These are phyloP conservation scores for Petrocephalus sullivani DNA, from an alignment of 2,797 vertebrate species.

Conservation along the genomic window DNA sequence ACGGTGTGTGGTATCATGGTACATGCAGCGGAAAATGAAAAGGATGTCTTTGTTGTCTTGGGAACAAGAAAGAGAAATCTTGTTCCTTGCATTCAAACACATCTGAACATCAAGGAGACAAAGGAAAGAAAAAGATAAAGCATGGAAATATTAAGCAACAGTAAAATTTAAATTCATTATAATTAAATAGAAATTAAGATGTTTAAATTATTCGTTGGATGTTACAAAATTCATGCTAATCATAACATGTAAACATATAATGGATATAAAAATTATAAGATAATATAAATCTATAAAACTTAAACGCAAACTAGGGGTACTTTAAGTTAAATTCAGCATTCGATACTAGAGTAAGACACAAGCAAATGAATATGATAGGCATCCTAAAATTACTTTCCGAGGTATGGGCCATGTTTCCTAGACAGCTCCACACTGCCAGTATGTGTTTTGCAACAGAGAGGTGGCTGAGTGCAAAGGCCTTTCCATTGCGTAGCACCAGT, in stretches of 20 bases:
- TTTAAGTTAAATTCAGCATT: background rate
- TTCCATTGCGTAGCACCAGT: constrained; percentile 6
- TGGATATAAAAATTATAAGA: background rate
- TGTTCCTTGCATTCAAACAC: constrained; percentile 21
- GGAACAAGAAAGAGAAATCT: constrained; percentile 34
- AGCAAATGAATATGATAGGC: background rate
- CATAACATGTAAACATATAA: background rate
- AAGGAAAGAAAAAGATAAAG: constrained; percentile 25
- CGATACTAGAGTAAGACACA: background rate
- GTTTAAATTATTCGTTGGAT: too few relatives aligned
- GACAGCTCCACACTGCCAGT: background rate
- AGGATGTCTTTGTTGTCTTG: constrained; percentile 36
- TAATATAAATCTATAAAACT: background rate
- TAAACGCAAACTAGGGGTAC: background rate
- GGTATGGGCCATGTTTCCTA: background rate
- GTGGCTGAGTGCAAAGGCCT: background rate
- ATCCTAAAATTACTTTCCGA: background rate
- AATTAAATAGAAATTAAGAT: too few relatives aligned
- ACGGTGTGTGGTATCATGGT: constrained; percentile 19
- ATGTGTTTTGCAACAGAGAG: background rate
- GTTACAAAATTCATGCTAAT: background rate
- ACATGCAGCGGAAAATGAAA: constrained; percentile 14
- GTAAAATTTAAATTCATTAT: too few relatives aligned
- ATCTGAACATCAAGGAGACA: constrained; percentile 5
- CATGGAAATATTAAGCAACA: constrained; percentile 32